Evolutionary conservation across 2,888 invertebrate genomes (phyloP).

Genomic region (Machimus rusticus): DNA sequence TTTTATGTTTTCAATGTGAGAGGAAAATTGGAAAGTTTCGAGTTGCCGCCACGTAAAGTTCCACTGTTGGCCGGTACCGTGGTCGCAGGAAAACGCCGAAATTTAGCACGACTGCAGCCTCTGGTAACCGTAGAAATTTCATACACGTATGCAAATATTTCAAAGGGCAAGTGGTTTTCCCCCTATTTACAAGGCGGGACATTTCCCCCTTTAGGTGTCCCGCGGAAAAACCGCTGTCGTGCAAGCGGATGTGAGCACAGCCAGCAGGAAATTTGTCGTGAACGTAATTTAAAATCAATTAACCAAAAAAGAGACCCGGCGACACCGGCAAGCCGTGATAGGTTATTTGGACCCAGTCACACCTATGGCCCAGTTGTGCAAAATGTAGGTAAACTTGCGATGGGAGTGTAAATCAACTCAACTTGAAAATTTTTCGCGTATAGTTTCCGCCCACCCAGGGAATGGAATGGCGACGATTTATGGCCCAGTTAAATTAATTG

Average conservation of each 20-base stretch:
- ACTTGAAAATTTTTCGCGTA: neutral
- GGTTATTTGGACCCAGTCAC: neutral
- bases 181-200: neutral
- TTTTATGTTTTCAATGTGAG: neutral
- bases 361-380: neutral
- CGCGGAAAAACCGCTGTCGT: neutral
- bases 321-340: neutral
- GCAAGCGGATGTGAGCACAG: neutral
- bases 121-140: neutral
- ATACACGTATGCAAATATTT: neutral
- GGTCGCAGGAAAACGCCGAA: neutral
- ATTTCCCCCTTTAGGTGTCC: neutral
- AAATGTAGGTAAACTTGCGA: neutral
- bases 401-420: neutral
- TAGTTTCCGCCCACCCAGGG: neutral
- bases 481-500: slow-evolving; percentile 3
- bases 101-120: neutral
- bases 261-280: neutral
- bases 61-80: neutral
- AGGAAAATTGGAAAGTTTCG: neutral
- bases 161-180: neutral
- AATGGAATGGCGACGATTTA: neutral
- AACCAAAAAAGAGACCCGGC: neutral
- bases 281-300: slow-evolving; percentile 8
- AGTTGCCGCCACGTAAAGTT: neutral